Evolutionary conservation across 1,140 invertebrate species (phyloP), one percentile per base, ranked within the genome.

Genomic region (Drosophila pruinosa): DNA sequence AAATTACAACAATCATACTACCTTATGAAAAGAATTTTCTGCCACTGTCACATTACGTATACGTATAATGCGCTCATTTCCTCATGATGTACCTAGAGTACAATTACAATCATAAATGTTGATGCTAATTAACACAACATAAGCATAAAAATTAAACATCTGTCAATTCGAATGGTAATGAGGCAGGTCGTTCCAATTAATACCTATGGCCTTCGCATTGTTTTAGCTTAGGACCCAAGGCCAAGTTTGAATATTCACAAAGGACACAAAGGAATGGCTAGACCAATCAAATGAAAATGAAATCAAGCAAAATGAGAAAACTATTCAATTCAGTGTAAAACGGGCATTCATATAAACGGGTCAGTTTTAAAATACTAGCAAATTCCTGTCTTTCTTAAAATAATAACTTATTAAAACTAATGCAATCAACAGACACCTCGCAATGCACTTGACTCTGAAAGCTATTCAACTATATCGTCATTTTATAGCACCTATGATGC

Each of bases 211-310:
- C 41, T 22, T 54, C 34, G 73, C 41, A 81, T 86, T 86, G 77
- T 86, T 86, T 86, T 34, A 86, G 43, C 70, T 62, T 78, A 75
- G 75, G 78, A 39, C 54, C 53, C 64, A 86, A 86, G 81, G 81
- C 72, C 81, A 34, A 22, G 38, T 39, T 64, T 47, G 19, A 58
- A 53, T 50, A 62, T 8, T 12, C 39, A 59, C 56, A 61, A 41
- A 41, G 56, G 24, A 41, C 2, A 10, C 7, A 58, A 21, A 43
- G 0, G 19, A 14, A 52, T 43, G 26, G n/a, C 47, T 41, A 47
- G 53, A 43, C 57, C 53, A 48, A 22, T 22, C 47, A 17, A 28
- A 19, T 28, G 1, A 21, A 10, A 54, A 45, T n/a, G n/a, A 62
- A 39, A 69, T n/a, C 14, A 17, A 12, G 6, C 39, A 28, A 14